Base-by-base conservation (phyloP, 2,888 invertebrate genomes). In the Phymatocera aterrima region DNA sequence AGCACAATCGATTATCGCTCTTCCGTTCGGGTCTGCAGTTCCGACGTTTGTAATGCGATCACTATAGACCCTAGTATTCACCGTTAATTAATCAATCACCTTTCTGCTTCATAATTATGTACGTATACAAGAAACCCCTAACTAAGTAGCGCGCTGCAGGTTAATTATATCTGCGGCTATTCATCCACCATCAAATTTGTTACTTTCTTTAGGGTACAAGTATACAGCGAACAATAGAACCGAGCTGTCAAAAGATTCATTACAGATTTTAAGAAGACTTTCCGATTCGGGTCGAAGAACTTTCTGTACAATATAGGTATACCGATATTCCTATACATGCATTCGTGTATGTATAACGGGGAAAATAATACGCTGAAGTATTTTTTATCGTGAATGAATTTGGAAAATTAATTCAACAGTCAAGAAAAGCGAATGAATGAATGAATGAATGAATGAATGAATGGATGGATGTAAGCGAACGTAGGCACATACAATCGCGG, bases 71-170 rank as follows among this genome's bases (percentile, higher is more conserved):
- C n/a, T n/a, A n/a, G n/a, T 10, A 51, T 72, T 18, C 34, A 72
- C 1, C 51, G 48, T 51, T 72, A 31, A 72, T 51, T 72, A 72
- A 72, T 72, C 72, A 72, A 51, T 51, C n/a, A n/a, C 72, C 72
- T 34, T 48, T 51, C 72, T 51, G 18, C 72, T 10, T 34, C 21
- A 51, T 72, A 51, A 72, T 72, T 48, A n/a, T n/a, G 18, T 68
- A 51, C 46, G 18, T 24, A n/a, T n/a, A n/a, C n/a, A n/a, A n/a
- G 18, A 31, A 12, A 51, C 34, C 51, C n/a, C 72, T 72, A 37
- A 72, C n/a, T n/a, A n/a, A n/a, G n/a, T n/a, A n/a, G n/a, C n/a
- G 60, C 60, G 12, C 60, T 12, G 37, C 61, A n/a, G 72, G 51
- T 72, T 72, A 51, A 72, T 72, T 72, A n/a, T n/a, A 72, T 51